phyloP scores from a whole-genome alignment of 2,797 vertebrate species.

The Hippocampus kuda region DNA sequence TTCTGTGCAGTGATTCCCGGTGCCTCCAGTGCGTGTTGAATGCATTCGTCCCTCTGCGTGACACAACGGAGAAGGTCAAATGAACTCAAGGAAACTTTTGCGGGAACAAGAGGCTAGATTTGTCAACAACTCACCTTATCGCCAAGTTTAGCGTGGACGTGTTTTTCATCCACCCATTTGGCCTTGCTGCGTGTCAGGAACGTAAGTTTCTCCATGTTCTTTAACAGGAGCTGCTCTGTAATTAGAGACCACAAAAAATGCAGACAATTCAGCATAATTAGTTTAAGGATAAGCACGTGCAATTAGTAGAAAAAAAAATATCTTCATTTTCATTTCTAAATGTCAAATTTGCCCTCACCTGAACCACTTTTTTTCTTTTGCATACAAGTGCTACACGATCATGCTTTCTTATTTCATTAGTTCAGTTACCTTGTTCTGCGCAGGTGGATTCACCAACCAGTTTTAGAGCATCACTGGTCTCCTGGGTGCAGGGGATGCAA shows the following conservation, averaged over 20 bases:
- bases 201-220: slow-evolving; percentile 20
- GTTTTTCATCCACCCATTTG: neutral
- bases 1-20: slow-evolving; percentile 11
- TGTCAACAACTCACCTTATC: slow-evolving; percentile 30
- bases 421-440: slow-evolving; percentile 42
- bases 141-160: slow-evolving; percentile 33
- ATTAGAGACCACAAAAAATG: slow-evolving; percentile 2
- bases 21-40: slow-evolving; percentile 29
- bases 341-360: too few species aligned
- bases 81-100: neutral
- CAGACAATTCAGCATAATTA: neutral
- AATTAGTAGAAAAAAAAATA: too few species aligned
- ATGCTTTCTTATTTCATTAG: neutral
- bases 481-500: slow-evolving; percentile 56
- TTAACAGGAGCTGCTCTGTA: slow-evolving; percentile 44
- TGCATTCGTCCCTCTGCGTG: slow-evolving; percentile 44
- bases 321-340: too few species aligned
- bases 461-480: slow-evolving; percentile 46
- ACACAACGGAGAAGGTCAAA: neutral
- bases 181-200: slow-evolving; percentile 19
- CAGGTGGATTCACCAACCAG: slow-evolving; percentile 34
- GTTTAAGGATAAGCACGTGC: neutral
- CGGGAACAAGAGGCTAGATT: neutral
- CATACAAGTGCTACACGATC: neutral
- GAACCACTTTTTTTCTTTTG: too few species aligned